Evolutionary conservation across 2,888 invertebrate genomes (phyloP), one percentile per base, ranked within the genome.

Genomic region (Eupelmus urozonus): DNA sequence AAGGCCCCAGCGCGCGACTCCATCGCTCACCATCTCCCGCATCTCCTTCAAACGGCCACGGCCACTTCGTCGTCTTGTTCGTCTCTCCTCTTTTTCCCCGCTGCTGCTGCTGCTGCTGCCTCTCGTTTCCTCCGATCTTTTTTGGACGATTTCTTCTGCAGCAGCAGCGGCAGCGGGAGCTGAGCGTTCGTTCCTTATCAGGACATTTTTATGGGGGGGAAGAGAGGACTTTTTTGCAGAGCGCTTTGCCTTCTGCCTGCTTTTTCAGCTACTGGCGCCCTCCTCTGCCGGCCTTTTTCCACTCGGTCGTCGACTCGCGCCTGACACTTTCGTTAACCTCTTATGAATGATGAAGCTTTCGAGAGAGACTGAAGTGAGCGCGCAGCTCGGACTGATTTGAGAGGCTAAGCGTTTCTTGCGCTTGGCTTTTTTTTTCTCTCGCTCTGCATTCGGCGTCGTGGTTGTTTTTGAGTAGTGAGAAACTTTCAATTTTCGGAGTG

Each of bases 201-300:
- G 82, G 83, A 85, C 85, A 85, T 85, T 85, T 85, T 85, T 85
- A 85, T 82, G 84, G 82, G 80, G 18, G 13, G 81, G 82, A 83
- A 45, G 45, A 45, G 29, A 29, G 81, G 82, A 82, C 82, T 83
- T 82, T n/a, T 85, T 77, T 76, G 60, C 65, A 1, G 5, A 29
- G 11, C 65, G 16, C 3, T 13, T 42, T 29, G 29, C 62, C 63
- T 2, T 16, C 11, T 16, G 27, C 20, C 40, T 81, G 77, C 81
- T 80, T 78, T 72, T 76, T 78, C 78, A 78, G 45, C 55, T 77
- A 53, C 60, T 80, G 73, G 67, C 75, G 62, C 79, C 9, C 29
- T 18, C 51, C 20, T 40, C 40, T 16, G 29, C 34, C 18, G 16
- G 11, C 42, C 42, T 9, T 66, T 49, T 13, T 34, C 27, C 27